A percentile compares a stretch with the other conserved stretches of the same genome.
Conservation (phyloP, 1,140 invertebrate genomes). For the Apolygus lucorum region DNA sequence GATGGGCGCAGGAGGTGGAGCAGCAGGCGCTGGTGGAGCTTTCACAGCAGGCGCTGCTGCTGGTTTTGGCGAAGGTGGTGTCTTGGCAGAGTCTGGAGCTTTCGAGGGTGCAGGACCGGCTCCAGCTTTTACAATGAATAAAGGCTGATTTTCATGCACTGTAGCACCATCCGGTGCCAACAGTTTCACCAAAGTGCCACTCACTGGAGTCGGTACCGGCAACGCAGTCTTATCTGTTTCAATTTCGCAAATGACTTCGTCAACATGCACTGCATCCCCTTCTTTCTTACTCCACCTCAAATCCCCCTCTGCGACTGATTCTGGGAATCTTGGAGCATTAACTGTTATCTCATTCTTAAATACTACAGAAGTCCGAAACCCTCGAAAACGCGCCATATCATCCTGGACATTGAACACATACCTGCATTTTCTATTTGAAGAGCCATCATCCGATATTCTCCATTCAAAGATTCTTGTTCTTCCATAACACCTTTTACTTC, state of each 20-base stretch:
- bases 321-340: slow-evolving; percentile 12
- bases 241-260: slow-evolving; percentile 95
- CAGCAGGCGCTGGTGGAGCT: slow-evolving; percentile 36
- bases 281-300: slow-evolving; percentile 39
- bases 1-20: slow-evolving; percentile 32
- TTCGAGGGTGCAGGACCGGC: not conserved
- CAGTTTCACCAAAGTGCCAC: slow-evolving; percentile 78
- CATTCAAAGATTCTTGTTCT: too few relatives aligned
- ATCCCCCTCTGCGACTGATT: slow-evolving; percentile 19
- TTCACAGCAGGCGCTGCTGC: slow-evolving; percentile 37
- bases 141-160: slow-evolving; percentile 72
- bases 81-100: slow-evolving; percentile 40
- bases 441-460: too few relatives aligned
- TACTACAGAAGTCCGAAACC: not conserved
- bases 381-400: too few relatives aligned
- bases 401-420: too few relatives aligned
- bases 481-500: too few relatives aligned
- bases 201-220: slow-evolving; percentile 73
- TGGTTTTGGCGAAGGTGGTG: slow-evolving; percentile 43
- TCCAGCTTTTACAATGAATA: slow-evolving; percentile 66
- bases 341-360: slow-evolving; percentile 13
- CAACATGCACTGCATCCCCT: slow-evolving; percentile 81
- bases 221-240: slow-evolving; percentile 95
- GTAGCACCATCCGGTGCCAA: slow-evolving; percentile 81
- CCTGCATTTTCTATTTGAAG: too few relatives aligned